A percentile compares a stretch with the other conserved stretches of the same genome.
phyloP scores from a whole-genome alignment of 1,140 invertebrate genomes.

The Eufriesea mexicana region DNA sequence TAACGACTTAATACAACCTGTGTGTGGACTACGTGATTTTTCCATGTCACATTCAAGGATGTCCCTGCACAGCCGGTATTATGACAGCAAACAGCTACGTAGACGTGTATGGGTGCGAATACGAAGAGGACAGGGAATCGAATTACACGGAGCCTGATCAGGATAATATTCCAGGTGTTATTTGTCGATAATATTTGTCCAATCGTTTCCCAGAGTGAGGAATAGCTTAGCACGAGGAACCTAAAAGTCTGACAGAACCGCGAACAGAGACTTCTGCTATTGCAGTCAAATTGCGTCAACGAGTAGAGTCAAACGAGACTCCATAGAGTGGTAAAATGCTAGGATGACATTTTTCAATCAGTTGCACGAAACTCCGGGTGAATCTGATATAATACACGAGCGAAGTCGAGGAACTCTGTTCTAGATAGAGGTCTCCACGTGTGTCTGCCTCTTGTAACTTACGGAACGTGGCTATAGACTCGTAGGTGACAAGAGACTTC shows the following conservation, averaged over 20 bases:
- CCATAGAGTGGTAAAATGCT: not conserved
- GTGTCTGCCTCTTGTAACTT: not conserved
- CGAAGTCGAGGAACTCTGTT: no score
- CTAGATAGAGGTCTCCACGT: no score
- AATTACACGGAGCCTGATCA: no score
- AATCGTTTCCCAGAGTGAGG: no score
- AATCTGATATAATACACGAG: no score
- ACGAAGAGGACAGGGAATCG: no score
- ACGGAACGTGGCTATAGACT: not conserved
- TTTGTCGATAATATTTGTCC: not conserved
- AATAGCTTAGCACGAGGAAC: no score
- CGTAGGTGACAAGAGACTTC: not conserved
- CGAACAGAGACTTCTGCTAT: not conserved
- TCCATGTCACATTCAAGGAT: slow-evolving; percentile 10
- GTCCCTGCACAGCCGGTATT: not conserved
- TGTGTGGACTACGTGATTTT: not conserved
- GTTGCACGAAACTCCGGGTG: no score
- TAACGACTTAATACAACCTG: slow-evolving; percentile 11
- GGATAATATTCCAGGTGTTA: not conserved
- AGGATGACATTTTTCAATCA: no score
- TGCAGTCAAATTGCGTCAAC: not conserved
- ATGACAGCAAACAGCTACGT: not conserved
- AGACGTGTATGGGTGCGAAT: no score
- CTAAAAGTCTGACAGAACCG: no score
- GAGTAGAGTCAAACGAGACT: not conserved